phyloP scores from a whole-genome alignment of 2,888 invertebrate species.

The Tenthredo amoena region DNA sequence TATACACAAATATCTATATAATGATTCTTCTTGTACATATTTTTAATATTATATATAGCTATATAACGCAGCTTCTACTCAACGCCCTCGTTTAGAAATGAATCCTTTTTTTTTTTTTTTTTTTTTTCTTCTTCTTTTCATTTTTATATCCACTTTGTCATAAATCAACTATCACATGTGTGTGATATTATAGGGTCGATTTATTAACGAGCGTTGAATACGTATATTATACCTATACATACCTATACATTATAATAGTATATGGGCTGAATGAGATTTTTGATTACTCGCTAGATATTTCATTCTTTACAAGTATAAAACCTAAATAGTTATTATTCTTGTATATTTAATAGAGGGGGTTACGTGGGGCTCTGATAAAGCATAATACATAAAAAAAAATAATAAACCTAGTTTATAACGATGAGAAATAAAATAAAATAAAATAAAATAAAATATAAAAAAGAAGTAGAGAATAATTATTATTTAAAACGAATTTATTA shows the following conservation, averaged over 20 bases:
- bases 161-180: too few relatives aligned
- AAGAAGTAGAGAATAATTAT: background rate
- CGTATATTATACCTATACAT: too few relatives aligned
- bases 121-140: too few relatives aligned
- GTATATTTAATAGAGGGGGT: background rate
- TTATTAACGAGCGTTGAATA: background rate
- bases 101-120: too few relatives aligned
- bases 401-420: background rate
- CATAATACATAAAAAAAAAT: background rate
- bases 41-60: slow-evolving; percentile 1
- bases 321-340: background rate
- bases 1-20: slow-evolving; percentile 29
- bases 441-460: too few relatives aligned
- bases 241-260: background rate
- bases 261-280: background rate
- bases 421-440: background rate
- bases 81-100: background rate
- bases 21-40: background rate
- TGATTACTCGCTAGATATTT: slow-evolving; percentile 27
- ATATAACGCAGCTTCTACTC: background rate
- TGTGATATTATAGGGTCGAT: too few relatives aligned
- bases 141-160: too few relatives aligned
- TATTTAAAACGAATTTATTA: background rate
- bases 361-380: slow-evolving; percentile 21
- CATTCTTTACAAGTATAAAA: background rate